A percentile compares a stretch with the other conserved stretches of the same genome.
These are phyloP conservation scores for Sorex maritimensis DNA, from an alignment of 2,797 vertebrate species.

Conservation along the genomic window DNA sequence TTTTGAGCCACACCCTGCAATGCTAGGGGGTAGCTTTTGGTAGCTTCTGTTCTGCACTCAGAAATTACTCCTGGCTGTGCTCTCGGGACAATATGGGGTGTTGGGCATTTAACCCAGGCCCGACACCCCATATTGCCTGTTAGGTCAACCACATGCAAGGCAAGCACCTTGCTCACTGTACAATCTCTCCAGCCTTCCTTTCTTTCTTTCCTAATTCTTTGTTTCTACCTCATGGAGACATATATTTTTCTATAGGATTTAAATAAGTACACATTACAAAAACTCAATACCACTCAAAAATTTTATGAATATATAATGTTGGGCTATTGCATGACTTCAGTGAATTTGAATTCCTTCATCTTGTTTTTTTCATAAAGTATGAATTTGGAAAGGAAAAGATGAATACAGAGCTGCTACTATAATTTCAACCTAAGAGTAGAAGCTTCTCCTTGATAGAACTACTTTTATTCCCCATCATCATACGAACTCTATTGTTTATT, in stretches of 20 bases:
- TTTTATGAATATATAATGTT: not conserved
- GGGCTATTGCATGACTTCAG: not conserved
- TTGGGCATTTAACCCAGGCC: too few species aligned
- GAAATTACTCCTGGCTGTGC: too few species aligned
- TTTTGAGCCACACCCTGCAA: too few species aligned
- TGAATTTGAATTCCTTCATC: not conserved
- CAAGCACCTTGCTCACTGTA: too few species aligned
- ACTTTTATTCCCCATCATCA: not conserved
- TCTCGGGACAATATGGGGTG: too few species aligned
- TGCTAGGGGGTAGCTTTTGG: too few species aligned
- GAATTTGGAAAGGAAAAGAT: not conserved
- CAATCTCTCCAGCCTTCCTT: too few species aligned
- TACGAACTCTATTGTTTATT: not conserved
- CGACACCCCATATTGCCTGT: too few species aligned
- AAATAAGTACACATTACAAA: not conserved
- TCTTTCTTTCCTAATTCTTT: not conserved
- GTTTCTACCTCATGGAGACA: not conserved
- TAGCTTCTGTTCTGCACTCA: too few species aligned
- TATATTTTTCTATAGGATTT: not conserved
- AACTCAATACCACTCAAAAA: not conserved
- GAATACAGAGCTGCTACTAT: not conserved
- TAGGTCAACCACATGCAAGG: too few species aligned
- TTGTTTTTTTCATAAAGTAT: not conserved
- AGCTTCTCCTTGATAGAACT: not conserved
- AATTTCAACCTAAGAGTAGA: not conserved